These are phyloP conservation scores for Marmota flaviventris DNA, from an alignment of 2,113 vertebrate species.

Conservation along the genomic window DNA sequence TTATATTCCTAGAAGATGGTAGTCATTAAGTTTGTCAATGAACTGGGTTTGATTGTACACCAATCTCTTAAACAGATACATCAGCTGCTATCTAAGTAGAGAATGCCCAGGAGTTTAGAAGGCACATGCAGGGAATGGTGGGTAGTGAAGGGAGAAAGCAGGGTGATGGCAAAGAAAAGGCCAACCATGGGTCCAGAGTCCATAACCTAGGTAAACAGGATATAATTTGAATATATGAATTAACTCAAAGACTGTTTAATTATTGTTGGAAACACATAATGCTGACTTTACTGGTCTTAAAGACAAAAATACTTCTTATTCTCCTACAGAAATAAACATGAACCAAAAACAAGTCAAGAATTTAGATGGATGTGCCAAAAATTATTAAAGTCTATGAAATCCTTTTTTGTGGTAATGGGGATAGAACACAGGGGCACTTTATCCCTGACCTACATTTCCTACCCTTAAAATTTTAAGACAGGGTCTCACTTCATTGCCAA, in stretches of 20 bases:
- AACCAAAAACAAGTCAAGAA: constrained; percentile 62
- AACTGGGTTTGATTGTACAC: constrained; percentile 43
- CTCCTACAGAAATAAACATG: constrained; percentile 4
- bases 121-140: neutral
- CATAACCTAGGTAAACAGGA: constrained; percentile 30
- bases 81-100: constrained; percentile 3
- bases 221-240: constrained; percentile 30
- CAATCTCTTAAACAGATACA: constrained; percentile 17
- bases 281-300: constrained; percentile 34
- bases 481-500: too few relatives aligned
- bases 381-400: neutral
- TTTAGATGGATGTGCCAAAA: constrained; percentile 55
- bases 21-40: constrained; percentile 31
- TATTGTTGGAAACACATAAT: constrained; percentile 50
- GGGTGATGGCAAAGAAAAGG: constrained; percentile 35
- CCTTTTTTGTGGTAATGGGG: too few relatives aligned
- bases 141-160: neutral
- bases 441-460: too few relatives aligned
- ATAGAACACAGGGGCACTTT: too few relatives aligned
- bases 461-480: too few relatives aligned
- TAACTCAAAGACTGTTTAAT: constrained; percentile 37
- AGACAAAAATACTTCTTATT: constrained; percentile 39
- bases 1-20: neutral
- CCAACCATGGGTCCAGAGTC: neutral
- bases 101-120: constrained; percentile 45